These are phyloP conservation scores for Copsychus sechellarum DNA, from an alignment of 2,113 vertebrate genomes.

Conservation along the genomic window DNA sequence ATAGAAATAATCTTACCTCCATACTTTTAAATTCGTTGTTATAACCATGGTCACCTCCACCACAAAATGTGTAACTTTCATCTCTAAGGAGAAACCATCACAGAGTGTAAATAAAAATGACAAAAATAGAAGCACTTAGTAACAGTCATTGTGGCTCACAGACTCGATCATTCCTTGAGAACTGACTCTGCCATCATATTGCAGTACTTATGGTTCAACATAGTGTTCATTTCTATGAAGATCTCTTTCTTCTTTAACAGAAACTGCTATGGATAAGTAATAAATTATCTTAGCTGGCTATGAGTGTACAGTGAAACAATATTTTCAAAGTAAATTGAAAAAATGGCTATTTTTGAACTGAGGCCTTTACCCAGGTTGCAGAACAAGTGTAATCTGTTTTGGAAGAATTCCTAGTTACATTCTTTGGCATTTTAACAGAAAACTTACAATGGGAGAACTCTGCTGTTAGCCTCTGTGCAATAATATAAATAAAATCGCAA, in stretches of 20 bases:
- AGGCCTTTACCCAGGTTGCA: neutral
- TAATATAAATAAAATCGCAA: neutral
- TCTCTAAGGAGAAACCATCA: conserved; percentile 67
- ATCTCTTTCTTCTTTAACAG: neutral
- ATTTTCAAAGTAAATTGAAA: neutral
- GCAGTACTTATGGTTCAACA: neutral
- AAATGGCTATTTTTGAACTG: neutral
- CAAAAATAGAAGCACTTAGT: neutral
- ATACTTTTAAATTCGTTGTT: conserved; percentile 92
- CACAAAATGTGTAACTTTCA: conserved; percentile 66
- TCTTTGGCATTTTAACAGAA: neutral
- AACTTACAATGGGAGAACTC: neutral
- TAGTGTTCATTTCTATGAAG: neutral
- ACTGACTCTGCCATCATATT: neutral
- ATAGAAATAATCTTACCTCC: conserved; percentile 80
- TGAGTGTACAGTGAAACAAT: neutral
- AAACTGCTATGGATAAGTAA: neutral
- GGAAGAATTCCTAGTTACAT: neutral
- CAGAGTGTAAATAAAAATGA: neutral
- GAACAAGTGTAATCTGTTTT: neutral
- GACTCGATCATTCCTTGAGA: neutral
- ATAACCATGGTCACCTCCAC: conserved; percentile 90
- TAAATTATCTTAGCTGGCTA: neutral
- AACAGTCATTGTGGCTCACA: neutral
- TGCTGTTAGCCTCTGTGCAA: neutral